phyloP scores from a whole-genome alignment of 2,797 vertebrate genomes.

The Uromys caudimaculatus region DNA sequence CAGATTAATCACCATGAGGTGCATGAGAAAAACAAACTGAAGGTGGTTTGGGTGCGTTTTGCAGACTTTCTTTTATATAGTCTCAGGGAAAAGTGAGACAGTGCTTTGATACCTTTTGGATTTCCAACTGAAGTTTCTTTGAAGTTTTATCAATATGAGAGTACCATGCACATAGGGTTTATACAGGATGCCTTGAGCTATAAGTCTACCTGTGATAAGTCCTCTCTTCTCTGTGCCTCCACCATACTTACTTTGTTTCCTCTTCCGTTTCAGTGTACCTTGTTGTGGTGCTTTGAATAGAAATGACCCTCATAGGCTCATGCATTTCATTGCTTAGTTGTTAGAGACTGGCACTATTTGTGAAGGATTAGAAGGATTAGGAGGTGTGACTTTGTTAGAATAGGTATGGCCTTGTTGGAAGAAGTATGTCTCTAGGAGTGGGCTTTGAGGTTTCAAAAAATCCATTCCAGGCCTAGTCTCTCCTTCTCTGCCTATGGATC shows the following conservation, averaged over 20 bases:
- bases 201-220: neutral
- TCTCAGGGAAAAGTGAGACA: neutral
- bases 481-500: neutral
- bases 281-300: neutral
- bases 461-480: neutral
- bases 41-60: neutral
- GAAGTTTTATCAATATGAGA: neutral
- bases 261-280: fast-evolving
- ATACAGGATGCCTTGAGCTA: neutral
- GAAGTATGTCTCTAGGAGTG: neutral
- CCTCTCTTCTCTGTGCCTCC: neutral
- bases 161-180: fast-evolving
- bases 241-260: neutral
- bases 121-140: neutral
- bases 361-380: neutral
- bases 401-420: neutral
- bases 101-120: neutral
- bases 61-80: neutral
- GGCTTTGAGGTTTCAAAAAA: neutral
- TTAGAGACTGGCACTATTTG: neutral
- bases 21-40: neutral
- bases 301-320: neutral
- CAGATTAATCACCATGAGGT: neutral
- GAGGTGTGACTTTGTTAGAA: neutral
- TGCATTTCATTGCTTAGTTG: neutral